Base-by-base conservation (phyloP, 2,113 vertebrate genomes). In the Suncus etruscus region DNA sequence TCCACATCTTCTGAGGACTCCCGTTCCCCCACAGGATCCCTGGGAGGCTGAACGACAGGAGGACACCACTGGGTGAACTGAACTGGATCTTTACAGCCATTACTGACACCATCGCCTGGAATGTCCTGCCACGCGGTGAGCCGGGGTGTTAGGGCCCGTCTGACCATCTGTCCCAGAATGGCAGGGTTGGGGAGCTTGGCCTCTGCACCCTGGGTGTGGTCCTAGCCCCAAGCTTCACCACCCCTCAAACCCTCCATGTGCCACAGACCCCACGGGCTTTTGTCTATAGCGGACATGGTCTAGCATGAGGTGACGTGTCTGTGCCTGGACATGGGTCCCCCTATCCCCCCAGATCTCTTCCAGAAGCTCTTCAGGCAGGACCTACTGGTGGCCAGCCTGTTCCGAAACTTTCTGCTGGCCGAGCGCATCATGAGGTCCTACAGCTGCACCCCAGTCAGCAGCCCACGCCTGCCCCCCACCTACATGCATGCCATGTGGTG, bases 71-170 rank as follows among this genome's bases (percentile, higher is more conserved):
- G 82, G 99, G 99, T 58, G 99, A 99, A 90, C 98, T 99, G 93
- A 99, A 99, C 96, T 99, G 99, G 99, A 99, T 99, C 97, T 99
- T 99, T 98, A 99, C 99, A 0, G 99, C 99, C 27, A 99, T 99
- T 97, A 99, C 99, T 0, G 99, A 99, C 97, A 99, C 99, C 51
- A 99, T 99, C 1, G 99, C 99, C 0, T 99, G 99, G 99, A 99
- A 99, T 0, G 99, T 99, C 81, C 97, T 99, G 92, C 99, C 99
- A 1, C 98, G 99, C 98, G 99, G 99, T 99, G 87, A 95, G 97
- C 7, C 63, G 20, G 32, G 16, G 69, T 8, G 16, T 16, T 6
- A 4, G 32, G 31, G 16, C 20, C 25, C 25, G 20, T 20, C 61
- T 22, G 18, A 20, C 61, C 61, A 7, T 63, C 15, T 15, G 51